Evolutionary conservation across 2,888 invertebrate genomes (phyloP), one percentile per base, ranked within the genome.

Genomic region (Amphiduros pacificus): DNA sequence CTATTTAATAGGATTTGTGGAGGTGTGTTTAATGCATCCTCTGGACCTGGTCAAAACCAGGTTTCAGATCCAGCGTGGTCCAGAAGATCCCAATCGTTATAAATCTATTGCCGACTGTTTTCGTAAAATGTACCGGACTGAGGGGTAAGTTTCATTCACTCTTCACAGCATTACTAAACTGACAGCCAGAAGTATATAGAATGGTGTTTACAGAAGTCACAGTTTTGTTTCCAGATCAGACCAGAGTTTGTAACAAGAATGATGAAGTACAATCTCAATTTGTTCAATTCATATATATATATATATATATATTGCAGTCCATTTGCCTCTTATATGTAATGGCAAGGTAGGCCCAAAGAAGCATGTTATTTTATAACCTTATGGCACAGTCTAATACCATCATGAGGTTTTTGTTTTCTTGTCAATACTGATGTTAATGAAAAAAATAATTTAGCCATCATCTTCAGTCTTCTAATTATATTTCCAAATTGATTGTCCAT

Each of bases 1-100:
- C 17, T 49, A 4, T 56, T 49, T 57, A 28, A 24, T 41, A 71
- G 90, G 90, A 41, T 94, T 96, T 83, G 88, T 94, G 54, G 95
- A 96, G 87, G 93, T 95, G 65, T 93, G 92, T 80, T 89, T 95
- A 56, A 96, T 96, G 95, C 95, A 96, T 84, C 96, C 96, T 0
- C 84, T 96, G 79, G 96, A 96, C 83, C 86, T 96, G 63, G 89
- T 96, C 2, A 96, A 96, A 85, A 96, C 96, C 1, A 87, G 96
- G 71, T 87, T 92, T 71, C 93, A 93, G 83, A 84, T 93, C 54
- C 91, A 92, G 82, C 84, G 85, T 61, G 80, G 82, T 0, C 74
- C 78, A 6, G 76, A 77, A 28, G 87, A 88, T 75, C 87, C 87
- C 48, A 83, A 86, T 67, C 75, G 81, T 69, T 93, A 92, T 80